phyloP scores from a whole-genome alignment of 2,113 vertebrate species.

The Indicator maculatus region DNA sequence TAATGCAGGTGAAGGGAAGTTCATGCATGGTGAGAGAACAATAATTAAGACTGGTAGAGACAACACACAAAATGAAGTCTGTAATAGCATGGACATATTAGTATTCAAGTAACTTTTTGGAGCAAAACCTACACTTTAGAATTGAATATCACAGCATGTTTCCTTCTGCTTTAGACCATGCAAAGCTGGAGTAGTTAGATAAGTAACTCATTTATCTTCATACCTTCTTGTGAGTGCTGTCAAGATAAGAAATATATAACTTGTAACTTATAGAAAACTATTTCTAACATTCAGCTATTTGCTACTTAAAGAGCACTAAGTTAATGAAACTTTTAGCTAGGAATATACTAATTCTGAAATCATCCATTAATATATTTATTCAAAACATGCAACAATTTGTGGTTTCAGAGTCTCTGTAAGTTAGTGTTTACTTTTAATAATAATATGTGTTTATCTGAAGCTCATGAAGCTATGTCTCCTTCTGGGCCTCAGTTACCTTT shows the following conservation, averaged over 20 bases:
- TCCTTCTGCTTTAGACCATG: neutral
- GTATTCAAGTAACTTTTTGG: neutral
- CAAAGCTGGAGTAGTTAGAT: neutral
- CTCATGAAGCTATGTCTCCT: neutral
- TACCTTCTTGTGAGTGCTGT: neutral
- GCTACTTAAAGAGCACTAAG: neutral
- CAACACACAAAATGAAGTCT: neutral
- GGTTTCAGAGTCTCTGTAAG: neutral
- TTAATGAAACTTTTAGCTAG: neutral
- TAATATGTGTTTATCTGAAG: neutral
- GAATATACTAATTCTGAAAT: neutral
- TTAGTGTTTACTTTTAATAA: neutral
- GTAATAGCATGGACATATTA: neutral
- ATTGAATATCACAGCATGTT: neutral
- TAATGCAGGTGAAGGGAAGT: neutral
- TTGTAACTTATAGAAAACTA: neutral
- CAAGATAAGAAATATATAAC: neutral
- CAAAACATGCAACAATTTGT: neutral
- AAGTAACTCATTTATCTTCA: neutral
- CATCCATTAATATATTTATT: neutral
- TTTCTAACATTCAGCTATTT: neutral
- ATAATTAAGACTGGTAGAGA: neutral
- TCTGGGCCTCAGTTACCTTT: neutral
- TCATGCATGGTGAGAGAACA: neutral
- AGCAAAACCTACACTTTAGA: neutral